Evolutionary conservation across 2,888 invertebrate species (phyloP).

Genomic region (Andrena flavipes): DNA sequence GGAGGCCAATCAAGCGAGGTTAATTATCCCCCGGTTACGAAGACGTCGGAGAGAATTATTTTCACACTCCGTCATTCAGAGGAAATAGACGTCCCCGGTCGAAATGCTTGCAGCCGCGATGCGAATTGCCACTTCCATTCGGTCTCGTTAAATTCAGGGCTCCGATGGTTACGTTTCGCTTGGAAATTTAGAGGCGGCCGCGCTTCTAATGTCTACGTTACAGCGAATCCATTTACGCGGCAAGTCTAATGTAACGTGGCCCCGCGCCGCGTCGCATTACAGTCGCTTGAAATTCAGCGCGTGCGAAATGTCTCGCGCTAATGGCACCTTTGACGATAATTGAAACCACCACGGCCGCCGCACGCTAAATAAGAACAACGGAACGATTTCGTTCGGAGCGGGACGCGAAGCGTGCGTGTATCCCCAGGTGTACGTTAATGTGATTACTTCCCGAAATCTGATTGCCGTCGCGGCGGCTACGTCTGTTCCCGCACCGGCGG

Average conservation of each 20-base stretch:
- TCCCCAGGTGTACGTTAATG: conserved; percentile 13
- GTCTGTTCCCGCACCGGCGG: background rate
- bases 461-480: conserved; percentile 12
- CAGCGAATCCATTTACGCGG: conserved; percentile 49
- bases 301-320: conserved; percentile 41
- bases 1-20: background rate
- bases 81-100: background rate
- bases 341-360: conserved; percentile 19
- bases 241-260: conserved; percentile 55
- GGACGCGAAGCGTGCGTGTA: background rate
- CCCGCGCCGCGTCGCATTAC: conserved; percentile 42
- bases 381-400: background rate
- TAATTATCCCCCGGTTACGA: background rate
- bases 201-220: conserved; percentile 44
- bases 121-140: background rate
- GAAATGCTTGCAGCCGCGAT: background rate
- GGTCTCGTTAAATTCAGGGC: conserved; percentile 16
- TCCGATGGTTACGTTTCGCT: background rate
- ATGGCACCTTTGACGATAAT: conserved; percentile 52
- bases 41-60: background rate
- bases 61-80: background rate
- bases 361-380: conserved; percentile 12
- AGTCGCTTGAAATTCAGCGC: conserved; percentile 36
- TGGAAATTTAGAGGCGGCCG: conserved; percentile 35
- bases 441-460: conserved; percentile 37